Evolutionary conservation across 1,140 invertebrate species (phyloP), one percentile per base, ranked within the genome.

Genomic region (Drosophila yakuba): DNA sequence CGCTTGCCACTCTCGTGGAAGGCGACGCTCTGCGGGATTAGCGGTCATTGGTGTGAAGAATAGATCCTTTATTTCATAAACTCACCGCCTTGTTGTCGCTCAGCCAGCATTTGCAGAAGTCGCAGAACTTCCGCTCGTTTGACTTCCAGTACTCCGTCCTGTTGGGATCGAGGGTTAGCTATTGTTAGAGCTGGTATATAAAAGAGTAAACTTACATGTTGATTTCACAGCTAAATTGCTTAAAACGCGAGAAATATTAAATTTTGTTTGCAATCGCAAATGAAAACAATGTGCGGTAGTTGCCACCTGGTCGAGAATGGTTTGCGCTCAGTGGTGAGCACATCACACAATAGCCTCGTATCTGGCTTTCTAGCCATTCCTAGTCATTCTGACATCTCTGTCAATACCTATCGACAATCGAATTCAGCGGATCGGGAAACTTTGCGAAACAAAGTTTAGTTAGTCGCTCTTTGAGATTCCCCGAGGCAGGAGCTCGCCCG

Each of bases 71-170:
- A 28, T 25, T 58, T 10, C 5, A 35, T 35, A 1, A 0, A 64
- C 80, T 95, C 94, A 97, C 97, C 45, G 98, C 96, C 94, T 98
- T 98, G 92, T 99, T 99, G 93, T 99, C 98, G 56, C 97, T 96
- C 78, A 99, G 96, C 98, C 98, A 99, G 92, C 98, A 99, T 93
- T 99, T 99, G 93, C 98, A 99, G 93, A 98, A 98, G 79, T 99
- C 98, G 91, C 98, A 99, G 92, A 96, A 99, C 93, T 99, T 99
- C 59, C 97, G 95, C 0, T 97, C 97, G 79, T 98, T 96, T 32
- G 98, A 99, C 93, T 98, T 98, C 98, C 98, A 99, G 92, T 98
- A 99, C 82, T 99, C 98, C 7, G 98, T 96, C 98, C 96, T 97
- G 2, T 45, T 4, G 23, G 2, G 10, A 17, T 51, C 5, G 5